Base-by-base conservation (phyloP, 1,140 invertebrate genomes). In the Aphaenogaster floridana region DNA sequence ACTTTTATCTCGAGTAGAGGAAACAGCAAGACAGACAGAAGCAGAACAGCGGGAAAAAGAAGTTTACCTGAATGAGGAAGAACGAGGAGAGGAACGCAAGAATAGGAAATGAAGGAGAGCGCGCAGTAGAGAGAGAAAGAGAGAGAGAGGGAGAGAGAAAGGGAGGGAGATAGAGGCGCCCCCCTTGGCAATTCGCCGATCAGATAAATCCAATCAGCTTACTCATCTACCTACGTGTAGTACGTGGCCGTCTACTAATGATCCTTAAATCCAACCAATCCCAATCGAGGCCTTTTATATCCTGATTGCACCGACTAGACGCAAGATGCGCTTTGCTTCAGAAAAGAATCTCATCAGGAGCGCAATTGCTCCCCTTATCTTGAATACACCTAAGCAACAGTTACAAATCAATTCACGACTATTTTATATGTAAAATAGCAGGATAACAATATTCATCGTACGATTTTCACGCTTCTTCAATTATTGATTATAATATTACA, bases 131-230 rank as follows among this genome's bases (percentile, higher is more conserved):
- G 28, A 28, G 21, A 28, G 21, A 28, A 1, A 28, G 21, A 28
- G 21, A 28, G 21, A 21, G 50, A 52, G 48, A 50, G 48, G 15
- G 48, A 50, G 48, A 50, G 21, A 28, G 21, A 34, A 4, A 61
- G 28, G 34, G 2, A 34, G 9, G 11, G 1, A 61, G 21, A 13
- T 15, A 64, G 34, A 64, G 15, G 8, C 17, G 34, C 34, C 15
- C 63, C 86, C 89, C 86, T 79, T 91, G 88, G 92, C 92, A 93
- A 94, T 94, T 90, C 91, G 91, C 86, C 86, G 92, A 93, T 92
- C 93, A 93, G 93, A 94, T 94, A 94, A 95, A 94, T 94, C 92
- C 93, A 94, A 95, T 94, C 94, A 94, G 93, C 93, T 92, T 91
- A 93, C 92, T 94, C 93, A 93, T 94, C 93, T 93, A 90, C 93